These are phyloP conservation scores for Caenorhabditis virilis DNA, from an alignment of 2,888 invertebrate genomes.

Conservation along the genomic window DNA sequence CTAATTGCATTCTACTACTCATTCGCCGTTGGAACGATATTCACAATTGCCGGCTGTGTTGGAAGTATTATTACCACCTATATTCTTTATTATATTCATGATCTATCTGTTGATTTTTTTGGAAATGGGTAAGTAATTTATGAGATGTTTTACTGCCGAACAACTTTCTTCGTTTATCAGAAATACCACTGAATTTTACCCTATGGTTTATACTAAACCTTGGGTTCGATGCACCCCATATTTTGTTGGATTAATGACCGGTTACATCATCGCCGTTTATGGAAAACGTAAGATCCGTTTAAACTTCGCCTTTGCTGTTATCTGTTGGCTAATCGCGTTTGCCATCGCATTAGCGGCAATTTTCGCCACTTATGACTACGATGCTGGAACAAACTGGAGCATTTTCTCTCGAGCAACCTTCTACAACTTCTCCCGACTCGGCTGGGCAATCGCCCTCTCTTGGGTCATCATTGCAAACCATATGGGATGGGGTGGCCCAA, in stretches of 20 bases:
- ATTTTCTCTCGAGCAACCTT: conserved; percentile 30
- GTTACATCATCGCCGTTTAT: conserved; percentile 66
- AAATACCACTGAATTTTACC: conserved; percentile 5
- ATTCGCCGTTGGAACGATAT: conserved; percentile 5
- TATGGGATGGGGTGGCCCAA: conserved; percentile 69
- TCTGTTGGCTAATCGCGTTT: conserved; percentile 16
- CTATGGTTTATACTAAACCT: conserved; percentile 67
- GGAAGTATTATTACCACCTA: conserved; percentile 15
- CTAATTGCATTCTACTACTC: conserved; percentile 15
- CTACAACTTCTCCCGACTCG: conserved; percentile 60
- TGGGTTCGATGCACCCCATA: conserved; percentile 70
- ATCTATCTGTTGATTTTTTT: conserved; percentile 1
- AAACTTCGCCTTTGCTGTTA: conserved; percentile 5
- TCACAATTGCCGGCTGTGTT: conserved; percentile 2
- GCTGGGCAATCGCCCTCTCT: conserved; percentile 69
- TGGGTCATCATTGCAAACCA: conserved; percentile 71
- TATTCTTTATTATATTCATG: conserved; percentile 1
- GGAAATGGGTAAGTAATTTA: conserved; percentile 6
- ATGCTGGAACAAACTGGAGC: conserved; percentile 31
- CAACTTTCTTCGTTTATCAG: no score
- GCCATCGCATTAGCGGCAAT: conserved; percentile 26
- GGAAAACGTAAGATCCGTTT: conserved; percentile 18
- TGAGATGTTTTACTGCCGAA: neutral
- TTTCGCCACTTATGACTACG: conserved; percentile 30
- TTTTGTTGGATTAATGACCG: conserved; percentile 68